These are phyloP conservation scores for Taeniopygia guttata DNA, from an alignment of 2,797 vertebrate genomes.

Conservation along the genomic window DNA sequence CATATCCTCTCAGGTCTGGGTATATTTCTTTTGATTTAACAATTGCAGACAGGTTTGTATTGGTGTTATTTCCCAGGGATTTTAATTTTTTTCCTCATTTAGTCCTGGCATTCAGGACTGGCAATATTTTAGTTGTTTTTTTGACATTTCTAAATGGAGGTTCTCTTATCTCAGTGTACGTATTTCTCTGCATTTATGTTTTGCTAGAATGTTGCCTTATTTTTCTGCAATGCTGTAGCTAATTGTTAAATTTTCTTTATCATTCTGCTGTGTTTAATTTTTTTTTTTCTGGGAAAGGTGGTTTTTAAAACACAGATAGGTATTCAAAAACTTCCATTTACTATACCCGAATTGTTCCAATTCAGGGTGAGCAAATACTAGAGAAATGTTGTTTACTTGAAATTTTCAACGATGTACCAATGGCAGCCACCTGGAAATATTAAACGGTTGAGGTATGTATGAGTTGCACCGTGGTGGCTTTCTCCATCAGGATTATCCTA, in stretches of 20 bases:
- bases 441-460: conserved; percentile 2
- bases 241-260: not conserved
- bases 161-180: not conserved
- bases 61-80: not conserved
- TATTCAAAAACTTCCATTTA: not conserved
- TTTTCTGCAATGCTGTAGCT: not conserved
- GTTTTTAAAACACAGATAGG: not conserved
- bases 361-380: not conserved
- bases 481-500: not conserved
- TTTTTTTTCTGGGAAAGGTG: not conserved
- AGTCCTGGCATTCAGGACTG: not conserved
- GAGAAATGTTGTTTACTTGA: conserved; percentile 16
- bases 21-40: not conserved
- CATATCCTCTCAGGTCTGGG: not conserved
- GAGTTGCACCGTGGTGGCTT: not conserved
- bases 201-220: not conserved
- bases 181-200: not conserved
- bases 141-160: not conserved
- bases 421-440: conserved; percentile 12
- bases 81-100: not conserved
- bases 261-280: fast-evolving
- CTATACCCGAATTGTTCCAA: not conserved
- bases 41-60: not conserved
- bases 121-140: not conserved
- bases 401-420: not conserved